Conservation (phyloP, 2,888 invertebrate genomes). For the Polia nebulosa region DNA sequence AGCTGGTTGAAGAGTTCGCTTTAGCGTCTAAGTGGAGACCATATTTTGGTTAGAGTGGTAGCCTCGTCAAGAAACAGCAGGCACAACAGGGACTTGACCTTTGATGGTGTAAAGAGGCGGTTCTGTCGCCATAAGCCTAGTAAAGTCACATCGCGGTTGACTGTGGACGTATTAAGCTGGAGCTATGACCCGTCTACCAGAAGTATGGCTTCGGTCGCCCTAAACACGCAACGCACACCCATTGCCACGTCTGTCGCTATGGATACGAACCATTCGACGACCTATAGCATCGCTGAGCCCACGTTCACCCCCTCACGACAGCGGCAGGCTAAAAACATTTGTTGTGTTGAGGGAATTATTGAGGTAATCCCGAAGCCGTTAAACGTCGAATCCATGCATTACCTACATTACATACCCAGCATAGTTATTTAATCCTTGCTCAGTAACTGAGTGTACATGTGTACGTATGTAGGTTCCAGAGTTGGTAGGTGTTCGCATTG, state of each 20-base stretch:
- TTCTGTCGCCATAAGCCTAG: constrained; percentile 74
- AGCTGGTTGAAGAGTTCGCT: background rate
- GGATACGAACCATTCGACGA: constrained; percentile 71
- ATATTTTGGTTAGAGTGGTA: constrained; percentile 13
- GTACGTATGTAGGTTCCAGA: constrained; percentile 72
- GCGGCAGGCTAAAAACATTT: constrained; percentile 86
- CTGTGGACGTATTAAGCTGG: constrained; percentile 76
- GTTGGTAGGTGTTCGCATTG: constrained; percentile 69
- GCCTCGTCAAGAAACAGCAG: constrained; percentile 47
- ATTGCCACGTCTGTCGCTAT: constrained; percentile 70
- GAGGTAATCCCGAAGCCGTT: constrained; percentile 90
- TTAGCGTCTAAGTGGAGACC: background rate
- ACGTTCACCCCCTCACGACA: constrained; percentile 68
- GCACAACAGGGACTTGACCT: constrained; percentile 75
- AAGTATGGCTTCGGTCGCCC: constrained; percentile 83
- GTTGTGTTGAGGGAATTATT: constrained; percentile 87
- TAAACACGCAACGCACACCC: constrained; percentile 70
- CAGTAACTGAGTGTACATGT: constrained; percentile 78
- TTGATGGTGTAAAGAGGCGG: constrained; percentile 76
- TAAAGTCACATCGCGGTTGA: constrained; percentile 80
- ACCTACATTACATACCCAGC: constrained; percentile 88
- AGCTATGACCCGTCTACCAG: constrained; percentile 78
- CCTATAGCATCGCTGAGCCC: constrained; percentile 67
- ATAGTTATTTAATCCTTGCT: constrained; percentile 89
- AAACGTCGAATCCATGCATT: constrained; percentile 88